These are phyloP conservation scores for Beris chalybata DNA, from an alignment of 2,888 invertebrate species.

Conservation along the genomic window DNA sequence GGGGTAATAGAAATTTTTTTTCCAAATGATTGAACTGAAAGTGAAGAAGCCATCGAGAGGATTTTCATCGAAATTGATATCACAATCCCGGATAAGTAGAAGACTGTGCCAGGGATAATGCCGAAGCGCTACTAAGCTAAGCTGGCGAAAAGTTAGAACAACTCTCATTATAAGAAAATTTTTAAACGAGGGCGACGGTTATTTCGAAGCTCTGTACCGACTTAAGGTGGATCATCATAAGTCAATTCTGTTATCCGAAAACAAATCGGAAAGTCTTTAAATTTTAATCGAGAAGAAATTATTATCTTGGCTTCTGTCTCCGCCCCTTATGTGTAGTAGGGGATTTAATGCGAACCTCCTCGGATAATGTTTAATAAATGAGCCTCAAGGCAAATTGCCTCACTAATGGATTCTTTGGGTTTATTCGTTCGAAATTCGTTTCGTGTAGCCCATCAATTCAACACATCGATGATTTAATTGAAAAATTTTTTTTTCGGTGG, in stretches of 20 bases:
- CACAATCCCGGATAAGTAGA: no score
- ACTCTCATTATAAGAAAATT: not conserved
- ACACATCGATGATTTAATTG: conserved; percentile 26
- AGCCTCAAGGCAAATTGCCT: conserved; percentile 23
- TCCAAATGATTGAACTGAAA: conserved; percentile 34
- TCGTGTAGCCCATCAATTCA: conserved; percentile 9
- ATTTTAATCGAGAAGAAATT: conserved; percentile 30
- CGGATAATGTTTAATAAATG: conserved; percentile 30
- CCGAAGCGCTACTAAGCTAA: not conserved
- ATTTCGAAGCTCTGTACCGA: not conserved
- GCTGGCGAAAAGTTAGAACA: not conserved
- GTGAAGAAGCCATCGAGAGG: conserved; percentile 33
- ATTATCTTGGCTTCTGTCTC: not conserved
- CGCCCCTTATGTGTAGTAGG: not conserved
- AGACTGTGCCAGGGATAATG: not conserved
- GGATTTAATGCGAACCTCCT: not conserved
- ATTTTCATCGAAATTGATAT: conserved; percentile 32
- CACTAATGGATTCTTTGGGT: conserved; percentile 16
- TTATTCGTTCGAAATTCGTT: conserved; percentile 18
- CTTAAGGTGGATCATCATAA: conserved; percentile 36
- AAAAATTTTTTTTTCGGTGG: conserved; percentile 3
- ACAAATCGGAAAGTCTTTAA: conserved; percentile 34
- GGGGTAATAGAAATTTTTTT: conserved; percentile 35
- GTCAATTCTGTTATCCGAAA: conserved; percentile 38
- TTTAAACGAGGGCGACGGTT: conserved; percentile 9